Conservation (phyloP, 1,140 invertebrate species). For the Cepaea nemoralis region DNA sequence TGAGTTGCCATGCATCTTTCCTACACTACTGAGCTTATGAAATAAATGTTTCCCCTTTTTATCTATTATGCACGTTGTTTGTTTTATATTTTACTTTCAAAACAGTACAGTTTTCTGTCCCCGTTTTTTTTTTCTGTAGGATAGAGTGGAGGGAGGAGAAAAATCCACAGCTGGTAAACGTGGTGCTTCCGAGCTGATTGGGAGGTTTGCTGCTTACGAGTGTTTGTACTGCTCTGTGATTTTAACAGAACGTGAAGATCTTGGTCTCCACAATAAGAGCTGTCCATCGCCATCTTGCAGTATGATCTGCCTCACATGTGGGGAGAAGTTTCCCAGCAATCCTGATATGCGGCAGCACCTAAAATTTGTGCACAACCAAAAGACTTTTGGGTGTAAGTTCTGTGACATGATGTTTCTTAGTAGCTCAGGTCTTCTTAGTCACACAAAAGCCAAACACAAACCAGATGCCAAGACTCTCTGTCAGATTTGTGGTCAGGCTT, state of each 20-base stretch:
- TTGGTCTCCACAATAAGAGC: slow-evolving; percentile 33
- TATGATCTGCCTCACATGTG: slow-evolving; percentile 40
- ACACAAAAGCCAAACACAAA: slow-evolving; percentile 37
- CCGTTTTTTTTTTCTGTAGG: slow-evolving; percentile 34
- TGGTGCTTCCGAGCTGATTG: slow-evolving; percentile 29
- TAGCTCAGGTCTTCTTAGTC: slow-evolving; percentile 32
- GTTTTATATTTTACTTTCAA: neutral
- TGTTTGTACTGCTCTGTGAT: slow-evolving; percentile 38
- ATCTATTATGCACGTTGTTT: neutral
- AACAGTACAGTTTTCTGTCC: slow-evolving; percentile 19
- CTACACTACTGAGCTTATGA: neutral
- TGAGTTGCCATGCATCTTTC: neutral
- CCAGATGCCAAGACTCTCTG: slow-evolving; percentile 32
- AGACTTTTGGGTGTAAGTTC: slow-evolving; percentile 38
- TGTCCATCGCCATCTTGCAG: slow-evolving; percentile 34
- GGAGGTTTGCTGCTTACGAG: slow-evolving; percentile 37
- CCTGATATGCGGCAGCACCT: slow-evolving; percentile 37
- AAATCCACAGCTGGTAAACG: slow-evolving; percentile 6
- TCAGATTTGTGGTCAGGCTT: slow-evolving; percentile 37
- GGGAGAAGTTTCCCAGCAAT: slow-evolving; percentile 37
- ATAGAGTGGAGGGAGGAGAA: neutral
- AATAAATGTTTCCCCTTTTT: neutral
- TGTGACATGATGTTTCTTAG: slow-evolving; percentile 40
- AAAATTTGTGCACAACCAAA: slow-evolving; percentile 29
- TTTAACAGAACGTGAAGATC: slow-evolving; percentile 27